Base-by-base conservation (phyloP, 2,888 invertebrate species). In the Liopterus haemorrhoidalis region DNA sequence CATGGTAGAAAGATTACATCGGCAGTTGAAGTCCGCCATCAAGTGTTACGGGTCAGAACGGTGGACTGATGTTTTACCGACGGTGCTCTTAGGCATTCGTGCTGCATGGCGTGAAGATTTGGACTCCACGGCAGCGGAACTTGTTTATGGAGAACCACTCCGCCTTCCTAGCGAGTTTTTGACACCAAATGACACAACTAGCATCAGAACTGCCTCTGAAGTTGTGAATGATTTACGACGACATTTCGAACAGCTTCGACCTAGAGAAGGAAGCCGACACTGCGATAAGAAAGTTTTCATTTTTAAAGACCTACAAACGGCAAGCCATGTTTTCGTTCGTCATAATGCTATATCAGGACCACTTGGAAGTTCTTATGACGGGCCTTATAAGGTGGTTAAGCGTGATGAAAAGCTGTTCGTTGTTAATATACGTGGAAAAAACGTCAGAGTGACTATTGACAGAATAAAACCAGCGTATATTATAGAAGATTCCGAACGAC, bases 1-100 rank as follows among this genome's bases (percentile, higher is more conserved):
- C 1, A 53, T 66, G 38, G 57, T 69, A 3, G 66, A 70, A 49
- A 50, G 66, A 4, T 60, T 63, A 42, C 68, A 70, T 49, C 52
- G 68, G 2, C 57, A 59, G 3, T 49, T 69, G 39, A 69, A 66
- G 54, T 55, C 64, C 1, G 61, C 69, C 0, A 48, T 66, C 18
- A 59, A 41, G 43, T 56, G 58, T 38, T 53, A 58, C 20, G 22
- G 37, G n/a, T n/a, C n/a, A n/a, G n/a, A n/a, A n/a, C n/a, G n/a
- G n/a, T n/a, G n/a, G n/a, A n/a, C n/a, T n/a, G n/a, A n/a, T n/a
- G n/a, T n/a, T n/a, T n/a, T n/a, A n/a, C n/a, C n/a, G n/a, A n/a
- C n/a, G n/a, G n/a, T n/a, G n/a, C n/a, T n/a, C n/a, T n/a, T n/a
- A n/a, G n/a, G n/a, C n/a, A n/a, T n/a, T n/a, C n/a, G n/a, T n/a